Conservation (phyloP, 2,888 invertebrate species). For the Celastrina argiolus region DNA sequence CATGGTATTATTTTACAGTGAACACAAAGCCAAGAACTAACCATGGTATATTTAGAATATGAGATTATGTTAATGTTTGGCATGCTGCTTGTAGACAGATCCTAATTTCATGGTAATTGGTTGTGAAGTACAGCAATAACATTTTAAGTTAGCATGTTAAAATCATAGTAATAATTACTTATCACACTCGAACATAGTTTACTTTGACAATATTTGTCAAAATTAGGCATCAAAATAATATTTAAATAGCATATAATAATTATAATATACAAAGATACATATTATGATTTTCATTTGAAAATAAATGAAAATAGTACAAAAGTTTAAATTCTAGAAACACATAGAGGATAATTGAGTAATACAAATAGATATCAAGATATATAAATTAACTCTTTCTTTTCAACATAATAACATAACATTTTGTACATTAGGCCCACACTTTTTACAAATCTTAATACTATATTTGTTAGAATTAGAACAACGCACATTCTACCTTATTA, state of each 20-base stretch:
- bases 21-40: neutral
- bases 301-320: constrained; percentile 12
- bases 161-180: neutral
- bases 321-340: constrained; percentile 16
- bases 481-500: constrained; percentile 19
- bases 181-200: neutral
- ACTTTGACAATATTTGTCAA: neutral
- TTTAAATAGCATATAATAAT: neutral
- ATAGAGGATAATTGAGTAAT: constrained; percentile 17
- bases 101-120: neutral
- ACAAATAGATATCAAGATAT: constrained; percentile 19
- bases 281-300: constrained; percentile 9
- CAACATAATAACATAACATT: constrained; percentile 21
- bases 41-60: neutral
- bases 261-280: constrained; percentile 5
- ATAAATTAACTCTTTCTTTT: constrained; percentile 23
- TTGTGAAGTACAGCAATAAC: neutral
- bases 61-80: too few species aligned
- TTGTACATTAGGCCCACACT: constrained; percentile 32
- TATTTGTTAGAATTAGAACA: constrained; percentile 10
- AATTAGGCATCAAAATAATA: neutral
- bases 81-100: neutral
- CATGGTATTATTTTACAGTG: too few species aligned
- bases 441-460: constrained; percentile 23
- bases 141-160: neutral